These are phyloP conservation scores for Brachyopa scutellaris DNA, from an alignment of 2,888 invertebrate genomes.

Conservation along the genomic window DNA sequence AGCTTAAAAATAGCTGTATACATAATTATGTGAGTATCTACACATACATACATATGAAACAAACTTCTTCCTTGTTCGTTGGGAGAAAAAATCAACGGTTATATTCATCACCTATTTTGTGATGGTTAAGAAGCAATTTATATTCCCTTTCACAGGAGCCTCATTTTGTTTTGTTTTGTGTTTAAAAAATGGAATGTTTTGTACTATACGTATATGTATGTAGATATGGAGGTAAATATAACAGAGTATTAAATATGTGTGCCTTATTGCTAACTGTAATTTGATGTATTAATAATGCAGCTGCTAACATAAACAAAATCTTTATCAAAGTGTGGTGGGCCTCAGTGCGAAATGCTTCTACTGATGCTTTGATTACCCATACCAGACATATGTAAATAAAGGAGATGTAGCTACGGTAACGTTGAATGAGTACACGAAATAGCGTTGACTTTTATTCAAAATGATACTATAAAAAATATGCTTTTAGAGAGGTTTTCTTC, in stretches of 20 bases:
- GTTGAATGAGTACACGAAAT: conserved; percentile 8
- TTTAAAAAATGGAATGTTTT: not conserved
- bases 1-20: not conserved
- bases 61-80: not conserved
- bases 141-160: conserved; percentile 77
- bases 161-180: not conserved
- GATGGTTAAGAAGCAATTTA: conserved; percentile 80
- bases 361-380: not conserved
- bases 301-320: conserved; percentile 79
- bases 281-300: conserved; percentile 81
- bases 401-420: conserved; percentile 1
- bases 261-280: conserved; percentile 46
- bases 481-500: conserved; percentile 12
- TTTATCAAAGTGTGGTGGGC: conserved; percentile 27
- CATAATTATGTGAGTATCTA: too few relatives aligned
- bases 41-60: not conserved
- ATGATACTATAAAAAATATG: not conserved
- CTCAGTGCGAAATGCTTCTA: conserved; percentile 2
- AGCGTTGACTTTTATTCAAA: conserved; percentile 6
- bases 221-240: conserved; percentile 50
- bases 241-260: conserved; percentile 49
- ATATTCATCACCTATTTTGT: conserved; percentile 11
- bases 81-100: conserved; percentile 13
- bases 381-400: conserved; percentile 39
- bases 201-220: too few relatives aligned